phyloP scores from a whole-genome alignment of 53 echinoderm and acorn worm species.

The Crossaster papposus region DNA sequence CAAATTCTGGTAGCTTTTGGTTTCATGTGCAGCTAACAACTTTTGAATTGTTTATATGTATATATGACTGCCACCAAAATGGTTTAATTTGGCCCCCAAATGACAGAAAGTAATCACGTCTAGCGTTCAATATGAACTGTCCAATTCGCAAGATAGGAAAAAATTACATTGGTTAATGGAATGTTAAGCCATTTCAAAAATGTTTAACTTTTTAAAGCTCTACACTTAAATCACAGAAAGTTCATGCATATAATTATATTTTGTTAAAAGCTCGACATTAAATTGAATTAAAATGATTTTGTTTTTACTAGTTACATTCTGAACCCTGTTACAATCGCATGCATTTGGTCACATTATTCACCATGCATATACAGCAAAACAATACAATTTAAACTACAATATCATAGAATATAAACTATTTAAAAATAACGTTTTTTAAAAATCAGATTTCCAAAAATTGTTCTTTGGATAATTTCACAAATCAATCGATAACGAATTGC shows the following conservation, averaged over 20 bases:
- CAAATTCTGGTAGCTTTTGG: not conserved
- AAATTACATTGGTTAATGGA: no score
- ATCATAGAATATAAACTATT: not conserved
- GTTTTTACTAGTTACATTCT: not conserved
- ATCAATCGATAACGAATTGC: not conserved
- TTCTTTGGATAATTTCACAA: not conserved
- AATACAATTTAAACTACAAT: not conserved
- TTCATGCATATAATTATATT: not conserved
- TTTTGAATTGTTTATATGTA: not conserved
- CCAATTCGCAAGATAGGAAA: no score
- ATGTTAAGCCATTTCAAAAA: no score
- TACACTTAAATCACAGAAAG: not conserved
- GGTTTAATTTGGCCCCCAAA: not conserved
- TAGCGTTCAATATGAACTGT: no score
- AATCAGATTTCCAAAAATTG: not conserved
- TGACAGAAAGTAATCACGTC: no score
- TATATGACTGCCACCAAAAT: not conserved
- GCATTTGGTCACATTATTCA: not conserved
- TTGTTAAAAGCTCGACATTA: not conserved
- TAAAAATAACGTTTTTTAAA: not conserved
- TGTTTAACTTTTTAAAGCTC: not conserved
- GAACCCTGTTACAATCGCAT: not conserved
- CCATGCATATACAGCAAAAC: not conserved
- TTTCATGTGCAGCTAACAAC: not conserved
- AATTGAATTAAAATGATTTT: not conserved